Evolutionary conservation across 2,888 invertebrate genomes (phyloP), one percentile per base, ranked within the genome.

Genomic region (Exephanes ischioxanthus): DNA sequence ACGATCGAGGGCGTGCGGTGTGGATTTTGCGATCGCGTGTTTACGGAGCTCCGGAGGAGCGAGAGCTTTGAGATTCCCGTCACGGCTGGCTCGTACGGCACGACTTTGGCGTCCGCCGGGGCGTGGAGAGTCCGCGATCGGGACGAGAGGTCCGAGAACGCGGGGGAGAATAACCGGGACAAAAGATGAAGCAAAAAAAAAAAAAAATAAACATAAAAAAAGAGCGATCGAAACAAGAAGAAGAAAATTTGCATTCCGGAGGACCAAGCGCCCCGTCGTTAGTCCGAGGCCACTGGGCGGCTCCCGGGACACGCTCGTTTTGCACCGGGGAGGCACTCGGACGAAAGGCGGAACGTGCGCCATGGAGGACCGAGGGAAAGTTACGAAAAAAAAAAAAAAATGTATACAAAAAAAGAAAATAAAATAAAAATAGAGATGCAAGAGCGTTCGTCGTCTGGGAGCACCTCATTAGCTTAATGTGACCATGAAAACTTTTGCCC

Each of bases 191-290:
- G 37, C 30, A 30, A 26, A 19, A 80, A 63, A 55, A 61, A 68
- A 33, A 33, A 41, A 51, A 48, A 76, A 77, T 70, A 68, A 33
- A 33, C 22, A 33, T 1, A 30, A 45, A 37, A 77, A 48, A n/a
- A 76, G 70, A 53, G 41, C 61, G 72, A 80, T 84, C 76, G 71
- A 73, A 82, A 72, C 77, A 83, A 79, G 61, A 86, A 79, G 61
- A 86, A 58, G 83, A 70, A 78, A 87, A 87, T 87, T 87, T 87
- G 84, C 87, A 87, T 86, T 87, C 87, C 80, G 63, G 67, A 67
- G 80, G 80, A 86, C 79, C 33, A 37, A 58, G 53, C 70, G 77
- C 79, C 73, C 37, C 71, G 84, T 80, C 84, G 79, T 83, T 80
- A 79, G 77, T 33, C 81, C 80, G 86, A 80, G 85, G 85, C 75